A percentile compares a stretch with the other conserved stretches of the same genome.
Evolutionary conservation across 2,797 vertebrate species (phyloP).

Genomic region (Rhodeus uyekii): DNA sequence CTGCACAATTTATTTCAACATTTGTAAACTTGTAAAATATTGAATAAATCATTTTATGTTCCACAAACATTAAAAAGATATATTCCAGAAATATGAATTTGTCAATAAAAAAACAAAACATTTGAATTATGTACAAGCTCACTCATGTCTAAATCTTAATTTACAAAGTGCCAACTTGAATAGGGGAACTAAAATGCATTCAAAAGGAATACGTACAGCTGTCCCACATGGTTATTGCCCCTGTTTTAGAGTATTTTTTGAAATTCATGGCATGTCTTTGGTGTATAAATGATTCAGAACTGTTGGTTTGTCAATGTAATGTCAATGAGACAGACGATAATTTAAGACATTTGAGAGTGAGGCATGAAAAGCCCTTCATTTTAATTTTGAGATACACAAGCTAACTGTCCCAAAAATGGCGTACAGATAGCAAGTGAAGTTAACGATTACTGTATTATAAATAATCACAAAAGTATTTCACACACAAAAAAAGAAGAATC

Average conservation of each 20-base stretch:
- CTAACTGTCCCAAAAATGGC: neutral
- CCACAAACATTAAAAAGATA: conserved; percentile 56
- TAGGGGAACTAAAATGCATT: neutral
- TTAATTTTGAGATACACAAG: conserved; percentile 2
- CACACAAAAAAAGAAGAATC: conserved; percentile 5
- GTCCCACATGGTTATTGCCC: neutral
- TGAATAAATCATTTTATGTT: conserved; percentile 36
- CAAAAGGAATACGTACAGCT: neutral
- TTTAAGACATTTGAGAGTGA: conserved; percentile 3
- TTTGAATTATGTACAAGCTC: neutral
- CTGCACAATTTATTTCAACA: conserved; percentile 24
- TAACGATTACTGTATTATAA: conserved; percentile 23
- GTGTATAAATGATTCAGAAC: conserved; percentile 56
- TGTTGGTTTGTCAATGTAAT: conserved; percentile 25
- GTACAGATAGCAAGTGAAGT: neutral
- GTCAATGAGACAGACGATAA: conserved; percentile 7
- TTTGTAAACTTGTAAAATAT: conserved; percentile 37
- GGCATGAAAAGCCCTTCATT: conserved; percentile 47
- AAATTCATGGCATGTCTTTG: conserved; percentile 59
- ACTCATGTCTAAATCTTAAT: conserved; percentile 20
- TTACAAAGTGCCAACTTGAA: conserved; percentile 14
- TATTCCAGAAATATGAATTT: conserved; percentile 47
- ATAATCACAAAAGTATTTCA: conserved; percentile 43
- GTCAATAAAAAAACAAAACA: neutral
- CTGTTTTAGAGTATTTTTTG: conserved; percentile 18